phyloP scores from a whole-genome alignment of 2,888 invertebrate genomes.

The Agrotis ipsilon region DNA sequence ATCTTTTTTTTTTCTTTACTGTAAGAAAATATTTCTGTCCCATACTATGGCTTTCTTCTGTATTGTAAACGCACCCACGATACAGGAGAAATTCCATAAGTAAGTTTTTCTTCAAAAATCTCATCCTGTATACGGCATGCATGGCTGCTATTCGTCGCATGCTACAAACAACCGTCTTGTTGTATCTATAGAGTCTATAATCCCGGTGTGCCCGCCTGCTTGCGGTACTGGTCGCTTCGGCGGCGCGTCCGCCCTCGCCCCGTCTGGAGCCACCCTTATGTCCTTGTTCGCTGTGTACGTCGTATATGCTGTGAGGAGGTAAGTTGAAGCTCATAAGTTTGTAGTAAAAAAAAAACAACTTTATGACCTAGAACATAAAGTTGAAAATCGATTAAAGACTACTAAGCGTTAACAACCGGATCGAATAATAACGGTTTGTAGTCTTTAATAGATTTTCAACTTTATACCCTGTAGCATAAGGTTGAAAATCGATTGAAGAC shows the following conservation, averaged over 20 bases:
- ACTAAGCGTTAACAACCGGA: no score
- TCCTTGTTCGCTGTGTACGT: slow-evolving; percentile 69
- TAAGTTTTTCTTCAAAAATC: neutral
- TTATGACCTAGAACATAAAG: no score
- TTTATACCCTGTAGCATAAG: no score
- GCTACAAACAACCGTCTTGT: slow-evolving; percentile 28
- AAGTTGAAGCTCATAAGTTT: slow-evolving; percentile 49
- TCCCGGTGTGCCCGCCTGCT: slow-evolving; percentile 98
- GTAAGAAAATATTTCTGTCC: no score
- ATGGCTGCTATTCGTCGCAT: slow-evolving; percentile 31
- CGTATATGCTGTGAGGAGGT: slow-evolving; percentile 75
- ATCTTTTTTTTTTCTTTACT: no score
- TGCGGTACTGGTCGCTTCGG: slow-evolving; percentile 94
- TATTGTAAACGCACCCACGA: no score
- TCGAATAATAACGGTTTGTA: no score
- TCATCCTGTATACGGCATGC: slow-evolving; percentile 26
- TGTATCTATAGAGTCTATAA: slow-evolving; percentile 94
- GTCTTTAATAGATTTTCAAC: no score
- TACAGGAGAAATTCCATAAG: no score
- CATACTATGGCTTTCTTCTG: no score
- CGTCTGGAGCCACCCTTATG: slow-evolving; percentile 65
- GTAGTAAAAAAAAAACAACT: neutral
- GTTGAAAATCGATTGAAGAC: no score
- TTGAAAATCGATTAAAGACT: no score
- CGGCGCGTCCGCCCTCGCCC: slow-evolving; percentile 86